Evolutionary conservation across 2,888 invertebrate species (phyloP), one percentile per base, ranked within the genome.

Genomic region (Acrocera orbiculus): DNA sequence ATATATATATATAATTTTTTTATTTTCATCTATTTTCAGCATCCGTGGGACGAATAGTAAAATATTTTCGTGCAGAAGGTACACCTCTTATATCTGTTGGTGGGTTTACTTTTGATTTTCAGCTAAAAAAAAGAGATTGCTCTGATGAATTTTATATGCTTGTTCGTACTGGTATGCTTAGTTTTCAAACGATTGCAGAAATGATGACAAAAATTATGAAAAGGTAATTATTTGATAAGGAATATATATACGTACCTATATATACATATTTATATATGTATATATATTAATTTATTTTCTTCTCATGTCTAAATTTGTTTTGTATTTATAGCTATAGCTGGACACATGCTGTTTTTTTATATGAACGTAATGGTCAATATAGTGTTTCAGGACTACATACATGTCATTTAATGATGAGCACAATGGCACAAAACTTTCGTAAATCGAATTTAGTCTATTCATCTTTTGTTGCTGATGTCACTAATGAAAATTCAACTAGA

Each of bases 1-100:
- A n/a, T n/a, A n/a, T n/a, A n/a, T n/a, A n/a, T n/a, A n/a, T n/a
- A 10, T 23, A 11, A 22, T 3, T 17, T 14, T n/a, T 9, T 14
- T 20, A 14, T 17, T 19, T 13, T 16, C 20, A 23, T 30, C 9
- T 11, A 9, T 17, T 36, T 64, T 29, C 64, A 86, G 87, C 87
- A 11, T 76, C 77, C 5, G 78, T 83, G 16, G 82, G 76, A 8
- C 67, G 87, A 26, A 72, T 82, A 39, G 69, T 75, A 16, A 83
- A 82, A 56, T 83, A 79, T 53, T 67, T 81, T 11, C 76, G 76
- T 22, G 67, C 66, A 17, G 73, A 77, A 6, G 76, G 75, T 7
- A 73, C 71, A 0, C 86, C 87, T 0, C 56, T 86, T 10, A 63
- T 89, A 32, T 80, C 86, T 0, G 77, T 81, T 1, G 85, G 83